Conservation (phyloP, 2,113 vertebrate species). For the Saguinus imperator region DNA sequence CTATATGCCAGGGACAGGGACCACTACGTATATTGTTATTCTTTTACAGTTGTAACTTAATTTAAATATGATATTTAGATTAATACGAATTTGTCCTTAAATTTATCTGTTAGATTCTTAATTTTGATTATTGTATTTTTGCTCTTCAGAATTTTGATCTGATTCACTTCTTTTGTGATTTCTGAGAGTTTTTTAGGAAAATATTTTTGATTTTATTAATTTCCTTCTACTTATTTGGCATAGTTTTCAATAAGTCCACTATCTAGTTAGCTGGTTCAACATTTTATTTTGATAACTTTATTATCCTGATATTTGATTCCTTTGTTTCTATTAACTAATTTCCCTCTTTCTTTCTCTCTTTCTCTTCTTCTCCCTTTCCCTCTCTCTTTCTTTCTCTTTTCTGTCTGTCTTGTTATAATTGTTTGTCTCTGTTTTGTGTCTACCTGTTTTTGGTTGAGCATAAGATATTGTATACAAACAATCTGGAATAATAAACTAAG, state of each 20-base stretch:
- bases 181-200: background rate
- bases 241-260: background rate
- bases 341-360: background rate
- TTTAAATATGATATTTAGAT: no score
- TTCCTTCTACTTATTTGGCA: background rate
- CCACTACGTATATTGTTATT: background rate
- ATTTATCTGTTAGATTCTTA: background rate
- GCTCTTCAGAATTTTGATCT: background rate
- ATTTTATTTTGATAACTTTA: background rate
- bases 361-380: background rate
- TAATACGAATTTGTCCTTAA: background rate
- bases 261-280: background rate
- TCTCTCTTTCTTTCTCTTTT: background rate
- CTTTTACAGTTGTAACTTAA: background rate
- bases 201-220: background rate
- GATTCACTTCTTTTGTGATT: background rate
- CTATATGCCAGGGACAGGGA: background rate
- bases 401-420: background rate
- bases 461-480: background rate
- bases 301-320: background rate
- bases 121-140: background rate
- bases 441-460: slow-evolving; percentile 3
- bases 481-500: background rate
- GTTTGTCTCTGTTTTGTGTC: background rate
- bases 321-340: background rate